These are phyloP conservation scores for Drosophila longiperda DNA, from an alignment of 2,888 invertebrate genomes.

Conservation along the genomic window DNA sequence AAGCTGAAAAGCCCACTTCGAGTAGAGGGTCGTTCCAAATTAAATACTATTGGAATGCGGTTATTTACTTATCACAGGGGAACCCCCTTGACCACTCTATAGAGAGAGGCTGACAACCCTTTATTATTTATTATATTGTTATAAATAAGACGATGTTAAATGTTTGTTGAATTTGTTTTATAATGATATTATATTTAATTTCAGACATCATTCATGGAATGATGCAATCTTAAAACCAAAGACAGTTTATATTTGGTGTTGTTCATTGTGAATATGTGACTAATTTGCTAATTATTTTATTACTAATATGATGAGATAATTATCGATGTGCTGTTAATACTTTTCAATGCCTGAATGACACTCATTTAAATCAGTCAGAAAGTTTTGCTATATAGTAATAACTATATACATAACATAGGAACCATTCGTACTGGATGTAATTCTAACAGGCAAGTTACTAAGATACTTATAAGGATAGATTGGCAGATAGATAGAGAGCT, in stretches of 20 bases:
- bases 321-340: slow-evolving; percentile 52
- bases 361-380: slow-evolving; percentile 50
- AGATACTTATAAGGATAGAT: slow-evolving; percentile 43
- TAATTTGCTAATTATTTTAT: slow-evolving; percentile 8
- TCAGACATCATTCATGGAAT: slow-evolving; percentile 49
- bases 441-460: slow-evolving; percentile 44
- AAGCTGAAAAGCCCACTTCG: slow-evolving; percentile 5
- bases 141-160: not conserved
- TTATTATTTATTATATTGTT: not conserved
- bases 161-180: slow-evolving; percentile 9
- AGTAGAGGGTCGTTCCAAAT: slow-evolving; percentile 14
- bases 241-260: slow-evolving; percentile 7
- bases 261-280: slow-evolving; percentile 16
- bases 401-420: slow-evolving; percentile 59
- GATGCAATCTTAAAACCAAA: slow-evolving; percentile 21
- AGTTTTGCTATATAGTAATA: slow-evolving; percentile 39
- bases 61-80: slow-evolving; percentile 26
- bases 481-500: slow-evolving; percentile 7
- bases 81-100: slow-evolving; percentile 16
- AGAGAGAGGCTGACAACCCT: not conserved
- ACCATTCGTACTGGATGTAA: slow-evolving; percentile 42
- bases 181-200: slow-evolving; percentile 23
- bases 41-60: not conserved
- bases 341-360: slow-evolving; percentile 47
- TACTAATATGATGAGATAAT: slow-evolving; percentile 13